Percentiles rank a stretch among this genome's conserved stretches.
Conservation (phyloP, 2,113 vertebrate species). For the Oophaga pumilio region DNA sequence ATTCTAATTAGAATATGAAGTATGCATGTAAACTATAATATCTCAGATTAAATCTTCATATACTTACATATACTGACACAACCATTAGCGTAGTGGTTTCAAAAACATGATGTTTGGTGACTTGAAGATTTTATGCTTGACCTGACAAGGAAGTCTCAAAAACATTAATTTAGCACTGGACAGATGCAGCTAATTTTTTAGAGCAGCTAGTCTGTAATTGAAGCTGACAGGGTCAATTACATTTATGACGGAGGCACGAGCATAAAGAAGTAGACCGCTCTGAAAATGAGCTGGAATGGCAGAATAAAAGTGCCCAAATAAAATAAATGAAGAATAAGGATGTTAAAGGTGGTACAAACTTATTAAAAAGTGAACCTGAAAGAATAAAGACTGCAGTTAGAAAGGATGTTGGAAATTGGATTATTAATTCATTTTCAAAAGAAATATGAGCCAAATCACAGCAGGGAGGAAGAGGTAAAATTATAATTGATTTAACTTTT, state of each 20-base stretch:
- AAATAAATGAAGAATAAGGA: background rate
- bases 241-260: conserved; percentile 16
- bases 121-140: conserved; percentile 2
- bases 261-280: background rate
- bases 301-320: background rate
- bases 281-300: background rate
- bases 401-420: background rate
- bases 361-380: background rate
- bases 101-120: background rate
- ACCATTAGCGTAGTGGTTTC: background rate
- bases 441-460: background rate
- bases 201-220: conserved; percentile 24
- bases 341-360: background rate
- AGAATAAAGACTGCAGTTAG: background rate
- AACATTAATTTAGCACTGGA: conserved; percentile 38
- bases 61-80: background rate
- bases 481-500: background rate
- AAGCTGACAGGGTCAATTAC: conserved; percentile 41
- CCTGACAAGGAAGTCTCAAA: background rate
- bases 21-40: background rate
- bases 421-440: background rate
- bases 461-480: background rate
- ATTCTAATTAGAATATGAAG: background rate
- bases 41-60: background rate
- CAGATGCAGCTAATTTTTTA: conserved; percentile 35